These are phyloP conservation scores for Poecile montanus DNA, from an alignment of 2,797 vertebrate species.

Conservation along the genomic window DNA sequence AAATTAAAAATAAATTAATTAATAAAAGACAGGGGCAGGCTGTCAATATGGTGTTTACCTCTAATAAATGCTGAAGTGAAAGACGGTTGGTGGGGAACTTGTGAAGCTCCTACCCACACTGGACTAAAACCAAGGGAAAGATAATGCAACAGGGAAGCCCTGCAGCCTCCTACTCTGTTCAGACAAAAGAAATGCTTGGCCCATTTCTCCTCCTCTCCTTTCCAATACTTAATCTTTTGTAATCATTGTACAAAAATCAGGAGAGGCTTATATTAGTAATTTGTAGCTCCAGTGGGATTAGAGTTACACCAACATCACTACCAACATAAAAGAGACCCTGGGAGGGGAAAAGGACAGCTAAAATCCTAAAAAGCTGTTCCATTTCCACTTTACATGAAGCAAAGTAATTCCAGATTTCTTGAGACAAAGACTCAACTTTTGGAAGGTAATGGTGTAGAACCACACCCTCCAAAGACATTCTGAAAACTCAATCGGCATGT, in stretches of 20 bases:
- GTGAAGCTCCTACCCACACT: background rate
- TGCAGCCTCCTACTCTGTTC: background rate
- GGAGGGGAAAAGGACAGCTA: background rate
- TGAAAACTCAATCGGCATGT: background rate
- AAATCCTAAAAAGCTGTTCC: background rate
- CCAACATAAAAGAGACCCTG: background rate
- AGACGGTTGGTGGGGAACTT: background rate
- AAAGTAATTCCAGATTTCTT: constrained; percentile 7
- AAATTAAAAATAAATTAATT: background rate
- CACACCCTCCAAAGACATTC: background rate
- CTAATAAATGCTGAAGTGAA: background rate
- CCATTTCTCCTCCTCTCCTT: background rate
- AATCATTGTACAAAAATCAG: background rate
- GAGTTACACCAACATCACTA: background rate
- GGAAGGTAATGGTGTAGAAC: background rate
- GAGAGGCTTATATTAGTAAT: background rate
- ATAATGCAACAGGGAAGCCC: background rate
- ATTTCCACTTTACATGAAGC: background rate
- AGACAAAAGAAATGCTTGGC: background rate
- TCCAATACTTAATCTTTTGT: background rate
- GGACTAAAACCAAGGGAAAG: background rate
- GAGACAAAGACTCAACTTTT: background rate
- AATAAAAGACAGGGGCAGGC: background rate
- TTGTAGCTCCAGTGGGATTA: background rate
- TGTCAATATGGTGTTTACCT: background rate